Evolutionary conservation across 2,797 vertebrate genomes (phyloP).

Genomic region (Periparus ater): DNA sequence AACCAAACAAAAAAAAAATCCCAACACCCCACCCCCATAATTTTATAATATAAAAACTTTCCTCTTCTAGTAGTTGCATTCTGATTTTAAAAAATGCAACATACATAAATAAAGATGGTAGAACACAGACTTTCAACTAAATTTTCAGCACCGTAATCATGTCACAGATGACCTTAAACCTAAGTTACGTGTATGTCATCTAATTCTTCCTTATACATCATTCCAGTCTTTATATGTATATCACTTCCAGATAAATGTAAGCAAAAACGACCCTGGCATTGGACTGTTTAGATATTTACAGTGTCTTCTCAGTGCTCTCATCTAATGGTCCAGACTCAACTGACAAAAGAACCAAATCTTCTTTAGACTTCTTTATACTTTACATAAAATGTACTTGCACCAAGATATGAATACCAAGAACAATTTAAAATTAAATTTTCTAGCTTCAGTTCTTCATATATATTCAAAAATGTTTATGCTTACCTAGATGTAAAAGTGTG

Average conservation of each 20-base stretch:
- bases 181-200: not conserved
- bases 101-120: not conserved
- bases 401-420: not conserved
- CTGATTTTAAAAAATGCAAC: not conserved
- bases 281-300: not conserved
- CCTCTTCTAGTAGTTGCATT: not conserved
- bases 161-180: not conserved
- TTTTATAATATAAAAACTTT: not conserved
- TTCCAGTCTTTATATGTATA: not conserved
- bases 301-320: not conserved
- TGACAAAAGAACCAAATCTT: not conserved
- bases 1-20: not conserved
- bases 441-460: not conserved
- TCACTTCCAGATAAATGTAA: not conserved
- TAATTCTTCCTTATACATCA: not conserved
- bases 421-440: not conserved
- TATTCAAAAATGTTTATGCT: conserved; percentile 43
- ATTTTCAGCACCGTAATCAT: not conserved
- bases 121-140: not conserved
- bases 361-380: not conserved
- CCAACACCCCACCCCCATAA: rapidly evolving
- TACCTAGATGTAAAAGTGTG: conserved; percentile 85
- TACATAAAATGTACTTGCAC: not conserved
- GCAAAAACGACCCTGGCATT: not conserved
- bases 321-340: conserved; percentile 24